Percentiles rank a stretch among this genome's conserved stretches.
Evolutionary conservation across 2,113 vertebrate species (phyloP).

Genomic region (Turnix velox): DNA sequence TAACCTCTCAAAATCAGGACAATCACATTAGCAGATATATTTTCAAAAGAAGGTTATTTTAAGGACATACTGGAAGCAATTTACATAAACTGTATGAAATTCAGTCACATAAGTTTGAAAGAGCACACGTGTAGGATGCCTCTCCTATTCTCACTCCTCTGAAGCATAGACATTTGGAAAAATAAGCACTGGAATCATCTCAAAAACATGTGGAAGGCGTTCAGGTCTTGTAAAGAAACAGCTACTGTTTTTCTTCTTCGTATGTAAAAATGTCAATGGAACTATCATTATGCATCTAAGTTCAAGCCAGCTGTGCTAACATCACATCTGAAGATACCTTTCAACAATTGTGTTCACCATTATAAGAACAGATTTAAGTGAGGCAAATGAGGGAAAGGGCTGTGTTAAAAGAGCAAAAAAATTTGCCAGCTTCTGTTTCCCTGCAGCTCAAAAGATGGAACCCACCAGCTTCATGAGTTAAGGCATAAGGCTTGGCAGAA

Average conservation of each 20-base stretch:
- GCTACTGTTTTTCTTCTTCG: rapidly evolving
- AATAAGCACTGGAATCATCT: not conserved
- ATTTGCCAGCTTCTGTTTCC: not conserved
- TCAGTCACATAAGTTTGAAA: not conserved
- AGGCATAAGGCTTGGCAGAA: not conserved
- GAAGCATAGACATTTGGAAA: not conserved
- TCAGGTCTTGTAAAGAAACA: not conserved
- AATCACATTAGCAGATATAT: not conserved
- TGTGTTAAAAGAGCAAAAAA: not conserved
- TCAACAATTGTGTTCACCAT: not conserved
- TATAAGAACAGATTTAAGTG: not conserved
- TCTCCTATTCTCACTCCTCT: not conserved
- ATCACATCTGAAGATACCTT: not conserved
- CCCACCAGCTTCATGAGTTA: not conserved
- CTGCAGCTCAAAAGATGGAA: not conserved
- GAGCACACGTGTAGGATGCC: not conserved
- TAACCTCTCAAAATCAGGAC: not conserved
- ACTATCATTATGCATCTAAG: not conserved
- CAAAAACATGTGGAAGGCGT: not conserved
- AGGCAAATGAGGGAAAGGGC: not conserved
- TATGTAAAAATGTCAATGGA: not conserved
- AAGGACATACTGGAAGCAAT: not conserved
- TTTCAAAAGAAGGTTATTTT: not conserved
- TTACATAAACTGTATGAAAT: not conserved
- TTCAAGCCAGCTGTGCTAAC: not conserved